These are phyloP conservation scores for Manacus vitellinus DNA, from an alignment of 2,113 vertebrate species.

Conservation along the genomic window DNA sequence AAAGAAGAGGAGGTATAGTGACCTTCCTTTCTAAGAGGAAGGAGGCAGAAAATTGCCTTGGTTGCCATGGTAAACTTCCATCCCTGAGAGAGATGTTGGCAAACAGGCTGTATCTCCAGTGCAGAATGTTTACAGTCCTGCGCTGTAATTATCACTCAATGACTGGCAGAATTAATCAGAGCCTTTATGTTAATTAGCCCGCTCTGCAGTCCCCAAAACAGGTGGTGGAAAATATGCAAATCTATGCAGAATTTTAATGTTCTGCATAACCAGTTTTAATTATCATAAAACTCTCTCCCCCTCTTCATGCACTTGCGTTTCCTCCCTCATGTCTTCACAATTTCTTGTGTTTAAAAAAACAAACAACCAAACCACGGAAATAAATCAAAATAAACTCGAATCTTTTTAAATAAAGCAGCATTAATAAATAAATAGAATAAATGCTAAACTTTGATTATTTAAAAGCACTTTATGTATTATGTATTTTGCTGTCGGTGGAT, in stretches of 20 bases:
- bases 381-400: not conserved
- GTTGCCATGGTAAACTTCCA: slow-evolving; percentile 85
- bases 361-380: not conserved
- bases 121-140: slow-evolving; percentile 84
- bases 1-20: slow-evolving; percentile 71
- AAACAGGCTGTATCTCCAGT: slow-evolving; percentile 83
- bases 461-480: not conserved
- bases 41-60: slow-evolving; percentile 77
- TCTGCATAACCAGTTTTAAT: slow-evolving; percentile 93
- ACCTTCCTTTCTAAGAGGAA: slow-evolving; percentile 79
- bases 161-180: slow-evolving; percentile 98
- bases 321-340: slow-evolving; percentile 50
- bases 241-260: slow-evolving; percentile 97
- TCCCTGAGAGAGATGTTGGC: slow-evolving; percentile 83
- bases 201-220: slow-evolving; percentile 95
- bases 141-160: slow-evolving; percentile 85
- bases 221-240: slow-evolving; percentile 99
- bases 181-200: slow-evolving; percentile 96
- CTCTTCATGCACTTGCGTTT: slow-evolving; percentile 63
- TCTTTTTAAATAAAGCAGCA: not conserved
- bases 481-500: not conserved
- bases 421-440: not conserved
- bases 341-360: slow-evolving; percentile 42
- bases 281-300: slow-evolving; percentile 85
- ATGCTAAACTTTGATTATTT: not conserved